Percentiles rank a stretch among this genome's conserved stretches.
phyloP scores from a whole-genome alignment of 2,888 invertebrate species.

The Eupithecia abbreviata region DNA sequence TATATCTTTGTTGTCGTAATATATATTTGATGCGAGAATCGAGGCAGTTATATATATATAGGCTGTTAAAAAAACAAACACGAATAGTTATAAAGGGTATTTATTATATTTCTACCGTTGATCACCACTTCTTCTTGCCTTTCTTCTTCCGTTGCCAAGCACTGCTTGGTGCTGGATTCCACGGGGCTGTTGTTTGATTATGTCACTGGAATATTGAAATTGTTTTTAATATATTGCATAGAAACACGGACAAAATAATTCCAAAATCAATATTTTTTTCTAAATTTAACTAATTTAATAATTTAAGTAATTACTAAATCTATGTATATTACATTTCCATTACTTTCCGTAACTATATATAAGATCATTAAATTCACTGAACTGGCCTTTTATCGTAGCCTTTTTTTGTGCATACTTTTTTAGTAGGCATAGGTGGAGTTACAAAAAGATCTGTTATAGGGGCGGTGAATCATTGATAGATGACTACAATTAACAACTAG shows the following conservation, averaged over 20 bases:
- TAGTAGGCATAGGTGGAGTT: too few relatives aligned
- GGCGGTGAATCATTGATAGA: too few relatives aligned
- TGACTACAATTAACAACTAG: too few relatives aligned
- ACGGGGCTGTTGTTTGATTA: constrained; percentile 84
- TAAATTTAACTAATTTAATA: too few relatives aligned
- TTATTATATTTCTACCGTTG: constrained; percentile 9
- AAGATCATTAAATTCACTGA: too few relatives aligned
- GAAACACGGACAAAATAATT: too few relatives aligned
- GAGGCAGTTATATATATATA: neutral
- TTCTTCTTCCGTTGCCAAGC: constrained; percentile 91
- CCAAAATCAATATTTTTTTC: too few relatives aligned
- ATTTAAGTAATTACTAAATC: too few relatives aligned
- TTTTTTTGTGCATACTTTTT: too few relatives aligned
- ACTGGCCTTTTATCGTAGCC: too few relatives aligned
- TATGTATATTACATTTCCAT: neutral
- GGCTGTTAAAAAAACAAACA: neutral
- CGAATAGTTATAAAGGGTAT: constrained; percentile 9
- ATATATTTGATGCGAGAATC: neutral
- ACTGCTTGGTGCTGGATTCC: constrained; percentile 84
- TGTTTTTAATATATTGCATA: too few relatives aligned
- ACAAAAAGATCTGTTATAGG: too few relatives aligned
- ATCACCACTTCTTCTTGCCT: constrained; percentile 81
- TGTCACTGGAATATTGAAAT: constrained; percentile 76
- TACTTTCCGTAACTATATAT: neutral
- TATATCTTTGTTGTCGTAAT: neutral